phyloP scores from a whole-genome alignment of 2,113 vertebrate genomes.

The Rhombomys opimus region DNA sequence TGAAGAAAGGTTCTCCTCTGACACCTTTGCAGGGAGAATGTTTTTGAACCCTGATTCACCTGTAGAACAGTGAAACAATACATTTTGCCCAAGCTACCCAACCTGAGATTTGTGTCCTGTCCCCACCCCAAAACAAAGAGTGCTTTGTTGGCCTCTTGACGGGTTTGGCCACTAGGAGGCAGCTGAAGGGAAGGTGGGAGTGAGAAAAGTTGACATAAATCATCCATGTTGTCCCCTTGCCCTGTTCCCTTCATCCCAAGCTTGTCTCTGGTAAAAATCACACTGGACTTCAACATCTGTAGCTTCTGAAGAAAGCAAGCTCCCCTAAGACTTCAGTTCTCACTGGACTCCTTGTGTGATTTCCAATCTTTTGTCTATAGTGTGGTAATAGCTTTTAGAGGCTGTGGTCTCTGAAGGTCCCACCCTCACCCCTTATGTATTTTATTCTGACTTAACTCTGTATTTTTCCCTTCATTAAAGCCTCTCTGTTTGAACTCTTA shows the following conservation, averaged over 20 bases:
- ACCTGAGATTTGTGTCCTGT: not conserved
- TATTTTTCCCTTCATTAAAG: not conserved
- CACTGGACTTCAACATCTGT: not conserved
- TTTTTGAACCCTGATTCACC: not conserved
- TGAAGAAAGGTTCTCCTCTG: not conserved
- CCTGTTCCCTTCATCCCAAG: not conserved
- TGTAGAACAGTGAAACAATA: not conserved
- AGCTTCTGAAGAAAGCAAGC: not conserved
- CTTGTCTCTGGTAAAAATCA: not conserved
- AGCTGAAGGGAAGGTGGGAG: not conserved
- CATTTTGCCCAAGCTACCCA: not conserved
- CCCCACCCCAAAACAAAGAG: not conserved
- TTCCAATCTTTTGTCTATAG: not conserved
- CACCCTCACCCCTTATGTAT: not conserved
- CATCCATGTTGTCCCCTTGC: not conserved
- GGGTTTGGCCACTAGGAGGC: not conserved
- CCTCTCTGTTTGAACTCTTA: not conserved
- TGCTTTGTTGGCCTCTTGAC: not conserved
- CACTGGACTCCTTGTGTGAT: not conserved
- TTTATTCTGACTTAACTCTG: not conserved
- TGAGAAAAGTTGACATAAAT: not conserved
- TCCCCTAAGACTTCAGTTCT: not conserved
- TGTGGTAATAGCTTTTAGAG: not conserved
- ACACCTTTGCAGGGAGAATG: not conserved
- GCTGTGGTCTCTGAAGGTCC: not conserved